Percentiles rank a stretch among this genome's conserved stretches.
Evolutionary conservation across 2,888 invertebrate genomes (phyloP).

Genomic region (Lacanobia wlatinum): DNA sequence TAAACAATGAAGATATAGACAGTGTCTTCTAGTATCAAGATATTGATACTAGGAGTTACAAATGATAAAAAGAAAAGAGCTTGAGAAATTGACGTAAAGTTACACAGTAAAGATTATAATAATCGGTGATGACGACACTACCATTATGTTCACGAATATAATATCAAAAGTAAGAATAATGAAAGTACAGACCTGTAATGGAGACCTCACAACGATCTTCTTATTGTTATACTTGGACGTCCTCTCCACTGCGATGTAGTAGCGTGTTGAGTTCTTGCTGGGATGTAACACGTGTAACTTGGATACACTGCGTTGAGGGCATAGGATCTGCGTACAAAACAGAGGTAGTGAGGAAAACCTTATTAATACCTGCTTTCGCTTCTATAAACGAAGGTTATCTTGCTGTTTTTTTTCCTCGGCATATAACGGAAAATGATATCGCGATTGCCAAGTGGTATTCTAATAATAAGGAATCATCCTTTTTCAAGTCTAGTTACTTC

Average conservation of each 20-base stretch:
- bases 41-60: too few species aligned
- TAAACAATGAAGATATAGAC: not conserved
- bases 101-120: too few species aligned
- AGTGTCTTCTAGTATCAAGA: too few species aligned
- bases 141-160: too few species aligned
- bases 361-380: not conserved
- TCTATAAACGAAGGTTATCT: not conserved
- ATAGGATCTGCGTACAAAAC: constrained; percentile 85
- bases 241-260: constrained; percentile 93
- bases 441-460: not conserved
- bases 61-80: too few species aligned
- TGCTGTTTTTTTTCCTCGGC: too few species aligned
- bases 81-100: too few species aligned
- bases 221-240: constrained; percentile 90
- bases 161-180: too few species aligned
- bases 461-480: too few species aligned
- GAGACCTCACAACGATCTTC: constrained; percentile 93
- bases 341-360: not conserved
- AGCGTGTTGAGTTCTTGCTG: constrained; percentile 91
- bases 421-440: not conserved
- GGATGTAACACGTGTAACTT: constrained; percentile 93
- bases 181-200: constrained; percentile 91
- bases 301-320: constrained; percentile 92
- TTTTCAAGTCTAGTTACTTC: too few species aligned
- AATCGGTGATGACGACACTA: too few species aligned